Evolutionary conservation across 2,113 vertebrate genomes (phyloP).

Genomic region (Varanus komodoensis): DNA sequence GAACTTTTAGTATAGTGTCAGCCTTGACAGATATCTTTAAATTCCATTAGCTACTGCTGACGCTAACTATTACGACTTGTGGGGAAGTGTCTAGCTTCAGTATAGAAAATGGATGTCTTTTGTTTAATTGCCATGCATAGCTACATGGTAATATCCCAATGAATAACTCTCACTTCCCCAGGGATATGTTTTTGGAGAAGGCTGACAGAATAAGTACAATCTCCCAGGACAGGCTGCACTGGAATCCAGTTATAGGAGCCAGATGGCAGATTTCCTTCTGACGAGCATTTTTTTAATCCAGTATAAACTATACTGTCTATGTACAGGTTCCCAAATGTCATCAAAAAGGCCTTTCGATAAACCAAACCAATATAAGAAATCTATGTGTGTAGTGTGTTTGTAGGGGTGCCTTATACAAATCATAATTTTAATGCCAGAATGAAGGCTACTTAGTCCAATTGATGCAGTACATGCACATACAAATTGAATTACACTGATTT

Average conservation of each 20-base stretch:
- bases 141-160: slow-evolving; percentile 59
- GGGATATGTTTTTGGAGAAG: slow-evolving; percentile 76
- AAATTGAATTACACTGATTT: not conserved
- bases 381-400: not conserved
- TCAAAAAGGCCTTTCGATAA: slow-evolving; percentile 58
- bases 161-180: slow-evolving; percentile 76
- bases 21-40: slow-evolving; percentile 56
- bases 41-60: slow-evolving; percentile 59
- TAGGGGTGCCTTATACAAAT: not conserved
- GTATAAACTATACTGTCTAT: slow-evolving; percentile 71
- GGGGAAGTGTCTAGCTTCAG: slow-evolving; percentile 74
- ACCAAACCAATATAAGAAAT: slow-evolving; percentile 41
- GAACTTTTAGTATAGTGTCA: not conserved
- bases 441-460: not conserved
- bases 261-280: slow-evolving; percentile 72
- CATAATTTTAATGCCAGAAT: not conserved
- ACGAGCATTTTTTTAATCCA: slow-evolving; percentile 75
- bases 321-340: slow-evolving; percentile 72
- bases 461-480: not conserved
- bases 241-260: slow-evolving; percentile 70
- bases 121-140: slow-evolving; percentile 78
- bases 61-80: slow-evolving; percentile 66
- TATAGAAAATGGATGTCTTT: slow-evolving; percentile 73
- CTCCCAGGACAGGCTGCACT: slow-evolving; percentile 65
- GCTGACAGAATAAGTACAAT: slow-evolving; percentile 68